Base-by-base conservation (phyloP, 2,113 vertebrate species). In the Ictalurus furcatus region DNA sequence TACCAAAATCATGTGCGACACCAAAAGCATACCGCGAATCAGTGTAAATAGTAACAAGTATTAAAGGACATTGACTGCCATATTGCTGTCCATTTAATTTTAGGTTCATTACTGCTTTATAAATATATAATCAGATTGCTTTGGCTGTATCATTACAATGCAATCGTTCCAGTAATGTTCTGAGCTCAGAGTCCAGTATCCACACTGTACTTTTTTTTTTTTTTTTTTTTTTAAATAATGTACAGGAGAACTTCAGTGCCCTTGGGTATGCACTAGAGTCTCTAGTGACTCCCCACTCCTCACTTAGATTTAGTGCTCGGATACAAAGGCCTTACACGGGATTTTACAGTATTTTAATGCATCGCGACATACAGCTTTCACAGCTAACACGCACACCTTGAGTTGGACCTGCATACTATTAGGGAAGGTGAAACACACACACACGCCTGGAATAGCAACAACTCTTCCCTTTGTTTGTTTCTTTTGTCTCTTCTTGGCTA, bases 371-470 rank as follows among this genome's bases (percentile, higher is more conserved):
- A 19, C 54, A 88, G 88, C 25, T 59, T 79, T 85, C 63, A 52
- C 23, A 48, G 12, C 30, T 34, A 56, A 80, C 61, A 56, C 63
- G 30, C 28, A 71, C 73, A 85, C 73, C 88, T 69, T 71, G 73
- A 34, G 9, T 40, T 84, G 7, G 19, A 73, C 71, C 71, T 56
- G 40, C 21, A 14, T 56, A 16, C 74, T 80, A 30, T 28, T 63
- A 83, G 37, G 3, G 6, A 86, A 37, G 30, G 28, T 71, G 54
- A 83, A 63, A 44, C 37, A 37, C 54, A 82, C 7, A 34, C 17
- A 37, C 16, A 88, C 28, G 8, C 81, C 30, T 85, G n/a, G 34
- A 89, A 79, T 69, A 91, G 84, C 65, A 91, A 91, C 63, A 28
- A n/a, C 34, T 74, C 52, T 30, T 21, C 37, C 56, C 80, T 85